Percentiles rank a stretch among this genome's conserved stretches.
phyloP scores from a whole-genome alignment of 2,113 vertebrate genomes.

The Neoarius graeffei region DNA sequence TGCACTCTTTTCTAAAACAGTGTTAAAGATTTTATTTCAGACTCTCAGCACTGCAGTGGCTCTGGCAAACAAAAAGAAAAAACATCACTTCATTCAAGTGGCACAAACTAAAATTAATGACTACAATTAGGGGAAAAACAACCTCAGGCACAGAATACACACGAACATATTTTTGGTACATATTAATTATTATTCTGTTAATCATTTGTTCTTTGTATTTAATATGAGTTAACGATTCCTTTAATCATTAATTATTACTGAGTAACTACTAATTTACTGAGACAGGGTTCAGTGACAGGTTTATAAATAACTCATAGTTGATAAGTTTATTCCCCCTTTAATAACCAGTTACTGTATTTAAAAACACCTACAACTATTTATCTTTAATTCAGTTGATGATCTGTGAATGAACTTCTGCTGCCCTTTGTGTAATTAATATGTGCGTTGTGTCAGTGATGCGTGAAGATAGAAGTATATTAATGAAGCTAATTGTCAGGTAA shows the following conservation, averaged over 20 bases:
- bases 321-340: neutral
- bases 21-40: conserved; percentile 35
- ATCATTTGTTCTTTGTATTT: neutral
- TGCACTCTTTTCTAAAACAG: neutral
- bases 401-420: neutral
- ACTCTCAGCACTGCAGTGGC: conserved; percentile 27
- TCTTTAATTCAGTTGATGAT: neutral
- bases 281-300: neutral
- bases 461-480: neutral
- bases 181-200: neutral
- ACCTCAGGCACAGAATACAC: neutral
- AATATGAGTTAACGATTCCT: neutral
- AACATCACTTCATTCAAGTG: neutral
- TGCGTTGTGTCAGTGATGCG: neutral
- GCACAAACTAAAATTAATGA: neutral
- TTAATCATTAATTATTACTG: neutral
- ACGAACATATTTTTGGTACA: neutral
- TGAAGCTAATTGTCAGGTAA: neutral
- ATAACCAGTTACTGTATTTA: neutral
- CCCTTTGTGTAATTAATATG: neutral
- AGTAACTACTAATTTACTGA: neutral
- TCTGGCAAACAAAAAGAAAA: neutral
- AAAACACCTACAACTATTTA: neutral
- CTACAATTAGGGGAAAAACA: neutral
- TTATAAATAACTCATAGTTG: neutral